A percentile compares a stretch with the other conserved stretches of the same genome.
Conservation (phyloP, 2,888 invertebrate genomes). For the Synergus itoensis region DNA sequence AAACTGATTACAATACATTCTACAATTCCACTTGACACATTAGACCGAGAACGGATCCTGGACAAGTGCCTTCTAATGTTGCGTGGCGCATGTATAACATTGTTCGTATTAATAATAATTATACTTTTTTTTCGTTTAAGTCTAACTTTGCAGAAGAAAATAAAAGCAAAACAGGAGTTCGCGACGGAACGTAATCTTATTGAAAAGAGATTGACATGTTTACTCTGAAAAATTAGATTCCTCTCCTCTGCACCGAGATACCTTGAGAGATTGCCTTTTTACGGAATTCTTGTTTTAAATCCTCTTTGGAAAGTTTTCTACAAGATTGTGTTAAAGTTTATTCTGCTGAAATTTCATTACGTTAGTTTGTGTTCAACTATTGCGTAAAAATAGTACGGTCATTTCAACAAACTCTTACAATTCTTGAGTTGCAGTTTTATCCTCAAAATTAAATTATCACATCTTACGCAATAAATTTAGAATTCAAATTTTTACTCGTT, state of each 20-base stretch:
- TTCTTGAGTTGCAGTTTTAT: too few relatives aligned
- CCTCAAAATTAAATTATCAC: too few relatives aligned
- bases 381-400: background rate
- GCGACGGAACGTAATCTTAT: slow-evolving; percentile 9
- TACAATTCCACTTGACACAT: background rate
- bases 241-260: slow-evolving; percentile 9
- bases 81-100: too few relatives aligned
- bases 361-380: background rate
- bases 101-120: background rate
- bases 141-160: background rate
- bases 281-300: slow-evolving; percentile 10
- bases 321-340: background rate
- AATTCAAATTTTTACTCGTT: too few relatives aligned
- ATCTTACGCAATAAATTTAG: too few relatives aligned
- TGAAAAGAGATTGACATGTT: slow-evolving; percentile 36
- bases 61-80: background rate
- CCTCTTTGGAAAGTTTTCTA: slow-evolving; percentile 1
- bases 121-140: background rate
- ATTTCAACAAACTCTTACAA: too few relatives aligned
- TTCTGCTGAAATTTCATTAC: background rate
- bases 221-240: slow-evolving; percentile 37
- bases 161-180: background rate
- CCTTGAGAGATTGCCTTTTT: slow-evolving; percentile 33
- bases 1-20: background rate
- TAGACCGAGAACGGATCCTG: background rate